Evolutionary conservation across 2,888 invertebrate species (phyloP), one percentile per base, ranked within the genome.

Genomic region (Hemicrepidius hirtus): DNA sequence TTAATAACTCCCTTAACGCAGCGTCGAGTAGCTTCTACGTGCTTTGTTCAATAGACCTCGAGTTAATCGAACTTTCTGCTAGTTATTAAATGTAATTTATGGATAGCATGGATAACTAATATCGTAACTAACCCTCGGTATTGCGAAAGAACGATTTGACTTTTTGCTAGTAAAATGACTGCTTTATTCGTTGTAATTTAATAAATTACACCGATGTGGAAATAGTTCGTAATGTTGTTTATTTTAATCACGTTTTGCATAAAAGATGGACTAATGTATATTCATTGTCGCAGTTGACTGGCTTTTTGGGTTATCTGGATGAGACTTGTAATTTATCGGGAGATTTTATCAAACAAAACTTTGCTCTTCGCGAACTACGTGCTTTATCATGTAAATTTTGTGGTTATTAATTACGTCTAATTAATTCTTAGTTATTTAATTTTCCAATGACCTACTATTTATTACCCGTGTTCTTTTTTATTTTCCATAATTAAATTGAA

Each of bases 31-130:
- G 57, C 59, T 37, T 20, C 57, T 57, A 37, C 37, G 35, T 40
- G 59, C 35, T 21, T 18, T 59, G 40, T 59, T 59, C 37, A 37
- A 37, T 59, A 59, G 59, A 40, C 16, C 35, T 20, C 40, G 16
- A 59, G 59, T 59, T 59, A 59, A 59, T 59, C 59, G 37, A 59
- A 59, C 59, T 59, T 40, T 21, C 50, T 59, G 59, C 37, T 59
- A 59, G 59, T 59, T 59, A 59, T 59, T 59, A 59, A 59, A 59
- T n/a, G 28, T 59, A 59, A 59, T 59, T 59, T 59, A 59, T 59
- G 40, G 40, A 59, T 59, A 35, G 35, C 35, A 20, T 40, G 37
- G 59, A 40, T 40, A 40, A 37, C 37, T 59, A 59, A 40, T 59
- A 53, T 21, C n/a, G 53, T 53, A 28, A 20, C 6, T 7, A 18